Percentiles rank a stretch among this genome's conserved stretches.
phyloP scores from a whole-genome alignment of 2,113 vertebrate species.

The Euleptes europaea region DNA sequence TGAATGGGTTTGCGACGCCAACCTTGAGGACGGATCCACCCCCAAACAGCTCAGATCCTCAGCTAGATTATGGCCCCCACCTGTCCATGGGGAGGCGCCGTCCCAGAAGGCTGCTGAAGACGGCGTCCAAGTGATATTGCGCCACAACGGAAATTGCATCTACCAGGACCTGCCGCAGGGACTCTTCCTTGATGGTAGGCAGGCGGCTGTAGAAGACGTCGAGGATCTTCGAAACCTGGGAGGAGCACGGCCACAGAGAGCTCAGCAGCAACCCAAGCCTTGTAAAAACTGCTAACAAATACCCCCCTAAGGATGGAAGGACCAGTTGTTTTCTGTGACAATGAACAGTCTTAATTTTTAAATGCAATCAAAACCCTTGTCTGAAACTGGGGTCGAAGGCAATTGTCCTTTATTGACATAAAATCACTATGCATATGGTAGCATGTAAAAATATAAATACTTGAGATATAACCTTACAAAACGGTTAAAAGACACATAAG shows the following conservation, averaged over 20 bases:
- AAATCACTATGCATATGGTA: too few species aligned
- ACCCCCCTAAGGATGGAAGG: too few species aligned
- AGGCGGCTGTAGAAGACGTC: slow-evolving; percentile 14
- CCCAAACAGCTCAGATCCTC: neutral
- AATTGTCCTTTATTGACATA: too few species aligned
- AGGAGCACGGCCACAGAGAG: too few species aligned
- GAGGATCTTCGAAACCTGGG: neutral
- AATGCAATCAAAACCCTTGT: too few species aligned
- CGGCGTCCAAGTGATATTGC: slow-evolving; percentile 5
- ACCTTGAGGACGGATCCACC: neutral
- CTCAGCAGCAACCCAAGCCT: neutral
- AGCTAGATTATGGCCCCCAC: neutral
- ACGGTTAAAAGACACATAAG: too few species aligned
- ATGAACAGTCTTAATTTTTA: too few species aligned
- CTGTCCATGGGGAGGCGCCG: slow-evolving; percentile 22
- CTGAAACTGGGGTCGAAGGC: neutral
- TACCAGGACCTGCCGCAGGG: neutral
- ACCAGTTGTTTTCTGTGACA: neutral
- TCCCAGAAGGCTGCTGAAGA: neutral
- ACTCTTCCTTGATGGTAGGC: slow-evolving; percentile 13
- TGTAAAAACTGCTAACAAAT: neutral
- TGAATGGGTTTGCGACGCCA: too few species aligned
- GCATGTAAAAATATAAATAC: too few species aligned
- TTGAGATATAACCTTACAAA: too few species aligned
- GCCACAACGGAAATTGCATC: neutral